These are phyloP conservation scores for Alligator mississippiensis DNA, from an alignment of 2,113 vertebrate species.

Conservation along the genomic window DNA sequence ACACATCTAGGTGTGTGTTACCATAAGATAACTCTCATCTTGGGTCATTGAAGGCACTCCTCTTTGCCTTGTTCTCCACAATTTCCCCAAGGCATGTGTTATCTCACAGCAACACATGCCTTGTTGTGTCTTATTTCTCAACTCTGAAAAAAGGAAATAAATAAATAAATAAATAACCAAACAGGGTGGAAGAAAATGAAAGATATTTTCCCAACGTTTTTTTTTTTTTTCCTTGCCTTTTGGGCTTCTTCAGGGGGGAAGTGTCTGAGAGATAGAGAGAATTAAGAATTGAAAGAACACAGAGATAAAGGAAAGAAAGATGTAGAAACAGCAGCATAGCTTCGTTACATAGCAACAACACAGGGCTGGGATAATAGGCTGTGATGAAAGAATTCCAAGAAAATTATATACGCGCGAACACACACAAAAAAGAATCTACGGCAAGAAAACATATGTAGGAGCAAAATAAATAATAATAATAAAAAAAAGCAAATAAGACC, in stretches of 20 bases:
- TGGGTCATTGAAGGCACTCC: slow-evolving; percentile 19
- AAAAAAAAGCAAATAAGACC: not conserved
- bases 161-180: slow-evolving; percentile 54
- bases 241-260: slow-evolving; percentile 1
- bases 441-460: not conserved
- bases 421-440: not conserved
- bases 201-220: slow-evolving; percentile 1
- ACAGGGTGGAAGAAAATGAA: slow-evolving; percentile 35
- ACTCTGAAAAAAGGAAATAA: slow-evolving; percentile 36
- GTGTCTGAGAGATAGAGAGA: not conserved
- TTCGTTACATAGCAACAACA: slow-evolving; percentile 37
- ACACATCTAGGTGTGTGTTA: slow-evolving; percentile 54
- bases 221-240: not conserved
- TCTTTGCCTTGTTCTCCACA: slow-evolving; percentile 45
- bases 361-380: not conserved
- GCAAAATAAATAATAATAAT: fast-evolving
- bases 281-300: slow-evolving; percentile 29
- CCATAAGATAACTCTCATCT: slow-evolving; percentile 63
- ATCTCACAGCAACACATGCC: slow-evolving; percentile 56
- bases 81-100: slow-evolving; percentile 61
- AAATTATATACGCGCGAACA: not conserved
- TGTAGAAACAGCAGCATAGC: not conserved
- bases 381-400: not conserved
- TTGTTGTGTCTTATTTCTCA: slow-evolving; percentile 49
- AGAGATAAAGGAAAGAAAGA: not conserved